These are phyloP conservation scores for Rhinella marina DNA, from an alignment of 2,797 vertebrate genomes.

Conservation along the genomic window DNA sequence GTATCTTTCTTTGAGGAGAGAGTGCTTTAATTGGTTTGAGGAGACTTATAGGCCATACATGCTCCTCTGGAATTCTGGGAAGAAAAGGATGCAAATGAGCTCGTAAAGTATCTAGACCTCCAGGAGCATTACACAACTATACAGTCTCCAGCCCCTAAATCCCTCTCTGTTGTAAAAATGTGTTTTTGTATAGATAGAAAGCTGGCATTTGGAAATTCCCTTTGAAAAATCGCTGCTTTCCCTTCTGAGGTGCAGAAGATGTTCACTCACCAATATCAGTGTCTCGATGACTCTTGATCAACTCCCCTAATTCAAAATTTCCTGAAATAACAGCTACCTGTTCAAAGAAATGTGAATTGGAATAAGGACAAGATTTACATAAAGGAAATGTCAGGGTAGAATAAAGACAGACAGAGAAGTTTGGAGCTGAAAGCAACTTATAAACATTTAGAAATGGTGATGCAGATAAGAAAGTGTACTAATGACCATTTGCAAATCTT, in stretches of 20 bases:
- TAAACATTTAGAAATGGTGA: background rate
- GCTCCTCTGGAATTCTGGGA: too few relatives aligned
- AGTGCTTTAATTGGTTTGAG: too few relatives aligned
- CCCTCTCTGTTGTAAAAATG: too few relatives aligned
- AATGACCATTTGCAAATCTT: constrained; percentile 18
- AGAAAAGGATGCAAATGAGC: too few relatives aligned
- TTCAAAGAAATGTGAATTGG: background rate
- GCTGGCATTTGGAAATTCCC: background rate
- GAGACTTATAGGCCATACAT: too few relatives aligned
- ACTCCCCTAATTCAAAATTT: constrained; percentile 91
- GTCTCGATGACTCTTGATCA: constrained; percentile 90
- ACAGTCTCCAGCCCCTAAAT: too few relatives aligned
- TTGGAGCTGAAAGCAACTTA: background rate
- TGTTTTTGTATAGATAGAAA: too few relatives aligned
- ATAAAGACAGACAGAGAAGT: background rate
- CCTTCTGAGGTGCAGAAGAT: background rate
- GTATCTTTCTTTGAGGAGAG: too few relatives aligned
- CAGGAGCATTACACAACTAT: too few relatives aligned
- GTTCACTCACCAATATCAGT: constrained; percentile 83
- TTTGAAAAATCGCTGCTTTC: background rate
- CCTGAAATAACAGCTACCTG: constrained; percentile 93
- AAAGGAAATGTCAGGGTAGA: background rate
- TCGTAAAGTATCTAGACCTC: too few relatives aligned
- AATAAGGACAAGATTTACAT: background rate
- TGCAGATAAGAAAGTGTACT: constrained; percentile 7